A percentile compares a stretch with the other conserved stretches of the same genome.
Evolutionary conservation across 2,113 vertebrate species (phyloP).

Genomic region (Lamprologus callipterus): DNA sequence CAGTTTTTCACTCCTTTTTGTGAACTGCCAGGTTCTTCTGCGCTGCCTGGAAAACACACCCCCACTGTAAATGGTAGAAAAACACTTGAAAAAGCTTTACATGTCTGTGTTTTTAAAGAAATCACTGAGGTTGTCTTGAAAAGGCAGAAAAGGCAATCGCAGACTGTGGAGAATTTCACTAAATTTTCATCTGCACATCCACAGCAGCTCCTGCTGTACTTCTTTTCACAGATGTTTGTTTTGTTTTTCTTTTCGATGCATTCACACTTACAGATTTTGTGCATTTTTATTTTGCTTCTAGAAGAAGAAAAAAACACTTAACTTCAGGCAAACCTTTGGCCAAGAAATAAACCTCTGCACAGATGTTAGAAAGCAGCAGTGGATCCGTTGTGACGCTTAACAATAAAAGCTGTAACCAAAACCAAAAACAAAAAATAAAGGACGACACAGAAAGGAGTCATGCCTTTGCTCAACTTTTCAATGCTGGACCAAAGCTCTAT

Average conservation of each 20-base stretch:
- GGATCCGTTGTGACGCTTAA: slow-evolving; percentile 76
- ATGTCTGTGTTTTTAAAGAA: background rate
- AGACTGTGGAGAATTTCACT: background rate
- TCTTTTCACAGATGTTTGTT: background rate
- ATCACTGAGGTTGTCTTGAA: background rate
- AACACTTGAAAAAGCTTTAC: slow-evolving; percentile 5
- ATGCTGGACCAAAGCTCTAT: slow-evolving; percentile 99
- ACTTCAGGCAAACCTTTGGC: slow-evolving; percentile 17
- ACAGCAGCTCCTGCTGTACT: background rate
- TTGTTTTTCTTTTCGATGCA: background rate
- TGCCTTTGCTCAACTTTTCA: slow-evolving; percentile 88
- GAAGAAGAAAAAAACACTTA: background rate
- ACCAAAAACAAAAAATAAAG: slow-evolving; percentile 49
- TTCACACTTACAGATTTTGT: background rate
- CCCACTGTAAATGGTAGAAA: slow-evolving; percentile 6
- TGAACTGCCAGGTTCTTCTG: background rate
- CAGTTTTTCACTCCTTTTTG: background rate
- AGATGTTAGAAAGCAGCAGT: slow-evolving; percentile 20
- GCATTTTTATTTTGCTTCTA: background rate
- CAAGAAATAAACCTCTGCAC: slow-evolving; percentile 2
- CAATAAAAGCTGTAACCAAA: slow-evolving; percentile 93
- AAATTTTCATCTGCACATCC: background rate
- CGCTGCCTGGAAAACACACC: slow-evolving; percentile 10
- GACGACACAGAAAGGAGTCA: slow-evolving; percentile 62
- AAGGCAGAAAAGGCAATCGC: background rate